Conservation (phyloP, 2,888 invertebrate species). For the Celastrina argiolus region DNA sequence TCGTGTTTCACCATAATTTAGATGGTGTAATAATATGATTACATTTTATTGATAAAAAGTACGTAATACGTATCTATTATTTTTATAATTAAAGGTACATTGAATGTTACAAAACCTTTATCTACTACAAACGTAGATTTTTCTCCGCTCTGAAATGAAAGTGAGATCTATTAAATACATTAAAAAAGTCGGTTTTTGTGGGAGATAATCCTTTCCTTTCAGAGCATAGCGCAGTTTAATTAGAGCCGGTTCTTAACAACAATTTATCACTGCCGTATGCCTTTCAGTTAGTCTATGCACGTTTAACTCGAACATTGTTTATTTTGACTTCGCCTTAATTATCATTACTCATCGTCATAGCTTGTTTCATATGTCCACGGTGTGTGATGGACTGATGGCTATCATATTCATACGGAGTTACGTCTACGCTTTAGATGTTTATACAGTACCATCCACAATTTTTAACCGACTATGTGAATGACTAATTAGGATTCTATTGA, state of each 20-base stretch:
- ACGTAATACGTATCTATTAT: background rate
- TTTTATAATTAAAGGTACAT: background rate
- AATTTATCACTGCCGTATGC: constrained; percentile 18
- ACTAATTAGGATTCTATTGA: too few relatives aligned
- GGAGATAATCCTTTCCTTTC: background rate
- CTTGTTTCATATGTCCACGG: background rate
- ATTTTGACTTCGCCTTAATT: constrained; percentile 6
- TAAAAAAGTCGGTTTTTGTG: background rate
- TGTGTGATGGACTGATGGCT: background rate
- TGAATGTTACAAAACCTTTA: background rate
- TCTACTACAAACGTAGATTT: background rate
- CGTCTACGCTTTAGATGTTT: too few relatives aligned
- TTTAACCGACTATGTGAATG: too few relatives aligned
- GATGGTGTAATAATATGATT: background rate
- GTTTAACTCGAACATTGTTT: constrained; percentile 15
- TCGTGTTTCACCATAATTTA: background rate
- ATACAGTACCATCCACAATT: too few relatives aligned
- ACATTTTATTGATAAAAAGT: background rate
- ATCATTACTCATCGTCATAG: background rate
- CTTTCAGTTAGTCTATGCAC: constrained; percentile 12
- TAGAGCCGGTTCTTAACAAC: constrained; percentile 1
- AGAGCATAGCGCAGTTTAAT: background rate
- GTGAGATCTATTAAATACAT: background rate
- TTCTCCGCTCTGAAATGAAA: background rate
- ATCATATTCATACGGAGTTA: background rate